Conservation (phyloP, 2,888 invertebrate genomes). For the Vannuccia rotundouncinata region DNA sequence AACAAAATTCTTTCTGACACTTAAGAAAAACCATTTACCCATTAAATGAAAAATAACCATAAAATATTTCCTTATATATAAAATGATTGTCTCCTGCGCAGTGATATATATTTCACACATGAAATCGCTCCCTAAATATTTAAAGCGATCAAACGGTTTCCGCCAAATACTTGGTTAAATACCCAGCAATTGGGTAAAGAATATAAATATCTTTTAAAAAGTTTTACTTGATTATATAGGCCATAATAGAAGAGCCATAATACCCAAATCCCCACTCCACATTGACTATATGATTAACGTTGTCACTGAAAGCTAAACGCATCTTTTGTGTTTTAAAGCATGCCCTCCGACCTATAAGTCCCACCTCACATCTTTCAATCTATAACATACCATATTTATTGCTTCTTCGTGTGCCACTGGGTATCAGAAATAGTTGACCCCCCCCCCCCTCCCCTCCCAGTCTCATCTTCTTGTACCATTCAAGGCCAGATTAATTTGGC, state of each 20-base stretch:
- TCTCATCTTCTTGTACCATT: background rate
- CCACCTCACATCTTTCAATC: too few relatives aligned
- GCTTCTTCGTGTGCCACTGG: too few relatives aligned
- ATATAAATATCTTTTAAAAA: background rate
- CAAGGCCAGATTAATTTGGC: constrained; percentile 9
- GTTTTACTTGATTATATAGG: background rate
- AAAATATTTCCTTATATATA: background rate
- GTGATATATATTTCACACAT: background rate
- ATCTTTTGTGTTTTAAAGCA: background rate
- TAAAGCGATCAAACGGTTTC: background rate
- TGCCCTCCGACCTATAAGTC: too few relatives aligned
- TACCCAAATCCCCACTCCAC: background rate
- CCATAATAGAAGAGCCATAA: background rate
- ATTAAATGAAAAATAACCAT: background rate
- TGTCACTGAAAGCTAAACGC: background rate
- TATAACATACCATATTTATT: too few relatives aligned
- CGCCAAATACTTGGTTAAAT: background rate
- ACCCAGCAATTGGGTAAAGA: background rate
- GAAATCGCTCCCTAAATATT: background rate
- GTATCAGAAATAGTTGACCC: too few relatives aligned
- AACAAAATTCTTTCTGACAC: background rate
- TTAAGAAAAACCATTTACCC: background rate
- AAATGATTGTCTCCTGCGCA: background rate
- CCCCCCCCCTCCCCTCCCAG: background rate
- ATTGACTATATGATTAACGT: background rate